A percentile compares a stretch with the other conserved stretches of the same genome.
phyloP scores from a whole-genome alignment of 2,797 vertebrate species.

The Liasis olivaceus region DNA sequence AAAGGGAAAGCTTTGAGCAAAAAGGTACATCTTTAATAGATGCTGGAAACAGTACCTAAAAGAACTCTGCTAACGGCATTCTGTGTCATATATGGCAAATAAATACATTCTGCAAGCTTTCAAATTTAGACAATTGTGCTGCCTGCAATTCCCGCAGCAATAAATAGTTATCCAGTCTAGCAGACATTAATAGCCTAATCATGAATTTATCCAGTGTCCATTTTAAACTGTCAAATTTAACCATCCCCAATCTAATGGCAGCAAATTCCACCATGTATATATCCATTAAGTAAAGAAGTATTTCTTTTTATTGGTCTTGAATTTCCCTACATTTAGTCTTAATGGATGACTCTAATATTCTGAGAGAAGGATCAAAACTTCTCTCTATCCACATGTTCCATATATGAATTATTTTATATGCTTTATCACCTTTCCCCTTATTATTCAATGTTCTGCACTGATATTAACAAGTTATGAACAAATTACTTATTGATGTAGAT shows the following conservation, averaged over 20 bases:
- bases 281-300: neutral
- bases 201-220: neutral
- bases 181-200: neutral
- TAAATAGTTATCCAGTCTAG: neutral
- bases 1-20: neutral
- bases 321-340: neutral
- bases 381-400: neutral
- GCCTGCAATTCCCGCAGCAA: neutral
- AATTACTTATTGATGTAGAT: neutral
- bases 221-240: neutral
- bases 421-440: neutral
- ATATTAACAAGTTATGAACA: neutral
- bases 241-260: neutral
- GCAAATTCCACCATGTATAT: neutral
- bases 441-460: neutral
- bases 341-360: neutral
- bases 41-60: neutral
- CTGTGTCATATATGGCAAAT: neutral
- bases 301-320: no score
- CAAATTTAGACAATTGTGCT: neutral
- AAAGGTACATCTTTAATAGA: neutral
- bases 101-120: neutral
- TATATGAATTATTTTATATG: neutral
- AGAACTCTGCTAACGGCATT: neutral
- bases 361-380: neutral